These are phyloP conservation scores for Poliocrania exsul DNA, from an alignment of 2,797 vertebrate genomes.

Conservation along the genomic window DNA sequence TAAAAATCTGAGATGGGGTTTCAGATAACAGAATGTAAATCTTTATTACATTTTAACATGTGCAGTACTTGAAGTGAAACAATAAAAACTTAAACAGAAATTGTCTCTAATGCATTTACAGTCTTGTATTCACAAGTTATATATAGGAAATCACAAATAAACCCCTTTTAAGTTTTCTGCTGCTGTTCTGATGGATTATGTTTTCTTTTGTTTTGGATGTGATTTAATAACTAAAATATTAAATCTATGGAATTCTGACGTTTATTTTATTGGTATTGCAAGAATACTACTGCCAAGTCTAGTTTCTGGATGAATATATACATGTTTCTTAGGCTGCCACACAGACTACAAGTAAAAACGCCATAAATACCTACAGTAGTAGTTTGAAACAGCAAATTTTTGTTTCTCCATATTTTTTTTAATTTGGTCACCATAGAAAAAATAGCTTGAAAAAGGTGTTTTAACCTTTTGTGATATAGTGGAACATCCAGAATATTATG, in stretches of 20 bases:
- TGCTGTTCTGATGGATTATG: slow-evolving; percentile 81
- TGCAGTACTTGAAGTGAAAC: slow-evolving; percentile 84
- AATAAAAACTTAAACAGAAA: slow-evolving; percentile 83
- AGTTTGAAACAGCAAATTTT: slow-evolving; percentile 65
- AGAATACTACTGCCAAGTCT: slow-evolving; percentile 77
- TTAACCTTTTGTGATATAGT: slow-evolving; percentile 77
- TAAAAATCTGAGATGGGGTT: slow-evolving; percentile 80
- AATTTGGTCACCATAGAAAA: slow-evolving; percentile 64
- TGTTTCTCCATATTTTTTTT: slow-evolving; percentile 40
- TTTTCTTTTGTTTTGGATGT: slow-evolving; percentile 80
- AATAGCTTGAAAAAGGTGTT: slow-evolving; percentile 73
- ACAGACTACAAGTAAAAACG: slow-evolving; percentile 49
- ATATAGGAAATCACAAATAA: slow-evolving; percentile 83
- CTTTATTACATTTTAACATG: slow-evolving; percentile 82
- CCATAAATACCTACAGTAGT: slow-evolving; percentile 62
- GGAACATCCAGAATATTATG: slow-evolving; percentile 69
- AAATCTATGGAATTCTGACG: slow-evolving; percentile 77
- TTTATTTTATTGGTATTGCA: slow-evolving; percentile 76
- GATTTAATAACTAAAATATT: slow-evolving; percentile 76
- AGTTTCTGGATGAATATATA: slow-evolving; percentile 72
- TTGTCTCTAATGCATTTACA: slow-evolving; percentile 83
- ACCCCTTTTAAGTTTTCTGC: slow-evolving; percentile 82
- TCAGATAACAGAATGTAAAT: slow-evolving; percentile 84
- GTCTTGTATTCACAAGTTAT: slow-evolving; percentile 84
- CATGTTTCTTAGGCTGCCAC: slow-evolving; percentile 68